Conservation (phyloP, 2,113 vertebrate genomes). For the Muscicapa adusta region DNA sequence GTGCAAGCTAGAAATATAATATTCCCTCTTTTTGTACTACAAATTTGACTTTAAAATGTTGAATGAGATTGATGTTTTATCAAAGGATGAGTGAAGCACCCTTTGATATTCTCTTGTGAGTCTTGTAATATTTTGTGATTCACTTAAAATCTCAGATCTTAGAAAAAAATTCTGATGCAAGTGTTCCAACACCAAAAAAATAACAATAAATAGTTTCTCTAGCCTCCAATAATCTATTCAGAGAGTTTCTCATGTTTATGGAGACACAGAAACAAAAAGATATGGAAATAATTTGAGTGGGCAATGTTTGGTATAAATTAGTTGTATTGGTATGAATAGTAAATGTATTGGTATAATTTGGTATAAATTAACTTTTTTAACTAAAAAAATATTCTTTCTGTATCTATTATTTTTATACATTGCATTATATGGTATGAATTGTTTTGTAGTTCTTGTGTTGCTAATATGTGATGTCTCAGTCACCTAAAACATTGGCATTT, state of each 20-base stretch:
- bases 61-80: neutral
- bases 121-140: neutral
- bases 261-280: neutral
- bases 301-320: neutral
- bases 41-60: neutral
- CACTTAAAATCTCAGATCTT: neutral
- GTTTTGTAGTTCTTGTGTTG: neutral
- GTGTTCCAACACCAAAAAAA: neutral
- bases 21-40: neutral
- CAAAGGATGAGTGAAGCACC: neutral
- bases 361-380: neutral
- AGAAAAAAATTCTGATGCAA: neutral
- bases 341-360: neutral
- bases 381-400: neutral
- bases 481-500: neutral
- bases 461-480: neutral
- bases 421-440: neutral
- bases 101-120: neutral
- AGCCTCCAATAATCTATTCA: neutral
- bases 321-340: too few species aligned
- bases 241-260: neutral
- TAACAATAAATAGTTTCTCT: neutral
- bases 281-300: neutral
- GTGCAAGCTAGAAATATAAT: neutral
- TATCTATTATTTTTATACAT: neutral